A percentile compares a stretch with the other conserved stretches of the same genome.
Evolutionary conservation across 1,140 invertebrate species (phyloP).

Genomic region (Saccostrea cuccullata): DNA sequence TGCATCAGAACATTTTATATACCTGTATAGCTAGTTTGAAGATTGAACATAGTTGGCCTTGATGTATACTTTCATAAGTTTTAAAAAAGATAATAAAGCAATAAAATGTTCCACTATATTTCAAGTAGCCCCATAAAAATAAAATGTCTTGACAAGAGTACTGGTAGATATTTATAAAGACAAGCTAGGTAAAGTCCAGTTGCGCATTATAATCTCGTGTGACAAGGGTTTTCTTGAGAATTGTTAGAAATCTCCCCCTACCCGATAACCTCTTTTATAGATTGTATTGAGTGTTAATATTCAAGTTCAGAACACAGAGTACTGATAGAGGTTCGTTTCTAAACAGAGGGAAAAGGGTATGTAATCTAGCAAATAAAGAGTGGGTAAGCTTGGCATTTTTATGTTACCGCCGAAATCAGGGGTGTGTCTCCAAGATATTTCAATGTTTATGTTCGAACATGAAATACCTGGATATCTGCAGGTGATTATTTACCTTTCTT

Average conservation of each 20-base stretch:
- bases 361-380: neutral
- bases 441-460: constrained; percentile 28
- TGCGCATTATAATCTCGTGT: neutral
- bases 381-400: constrained; percentile 23
- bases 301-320: neutral
- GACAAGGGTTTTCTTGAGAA: neutral
- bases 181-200: constrained; percentile 1
- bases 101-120: neutral
- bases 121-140: constrained; percentile 20
- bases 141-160: neutral
- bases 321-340: neutral
- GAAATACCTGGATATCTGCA: constrained; percentile 33
- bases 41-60: neutral
- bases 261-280: constrained; percentile 12
- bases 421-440: constrained; percentile 35
- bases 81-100: neutral
- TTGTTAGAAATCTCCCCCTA: neutral
- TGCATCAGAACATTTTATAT: neutral
- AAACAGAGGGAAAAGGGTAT: neutral
- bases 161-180: neutral
- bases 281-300: constrained; percentile 16
- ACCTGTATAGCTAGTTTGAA: neutral
- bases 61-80: neutral
- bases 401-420: constrained; percentile 17
- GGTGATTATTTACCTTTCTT: constrained; percentile 31